These are phyloP conservation scores for Merodon equestris DNA, from an alignment of 2,888 invertebrate species.

Conservation along the genomic window DNA sequence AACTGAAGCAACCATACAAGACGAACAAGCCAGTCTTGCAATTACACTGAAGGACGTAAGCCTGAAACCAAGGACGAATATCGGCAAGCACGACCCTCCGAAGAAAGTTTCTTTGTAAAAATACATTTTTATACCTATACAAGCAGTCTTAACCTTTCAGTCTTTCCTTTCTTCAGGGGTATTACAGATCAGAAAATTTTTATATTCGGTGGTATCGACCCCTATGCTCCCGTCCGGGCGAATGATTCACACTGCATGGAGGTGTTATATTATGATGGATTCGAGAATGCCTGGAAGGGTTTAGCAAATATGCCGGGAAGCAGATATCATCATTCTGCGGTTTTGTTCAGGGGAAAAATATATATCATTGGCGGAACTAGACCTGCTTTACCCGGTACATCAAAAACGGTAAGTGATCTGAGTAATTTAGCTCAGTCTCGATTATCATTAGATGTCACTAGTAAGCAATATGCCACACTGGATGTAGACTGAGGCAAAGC, in stretches of 20 bases:
- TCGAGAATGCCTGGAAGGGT: slow-evolving; percentile 83
- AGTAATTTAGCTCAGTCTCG: no score
- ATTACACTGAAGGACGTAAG: slow-evolving; percentile 2
- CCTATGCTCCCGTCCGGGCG: slow-evolving; percentile 78
- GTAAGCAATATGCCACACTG: no score
- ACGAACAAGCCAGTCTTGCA: neutral
- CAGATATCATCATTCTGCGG: slow-evolving; percentile 85
- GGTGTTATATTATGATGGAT: slow-evolving; percentile 82
- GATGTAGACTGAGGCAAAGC: no score
- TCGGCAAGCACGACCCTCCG: slow-evolving; percentile 18
- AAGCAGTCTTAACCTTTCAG: neutral
- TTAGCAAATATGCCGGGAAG: slow-evolving; percentile 85
- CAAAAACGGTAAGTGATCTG: slow-evolving; percentile 39
- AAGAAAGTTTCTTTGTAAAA: slow-evolving; percentile 42
- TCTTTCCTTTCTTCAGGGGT: slow-evolving; percentile 9
- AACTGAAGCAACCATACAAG: neutral
- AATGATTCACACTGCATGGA: slow-evolving; percentile 80
- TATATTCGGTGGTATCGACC: slow-evolving; percentile 86
- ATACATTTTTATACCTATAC: neutral
- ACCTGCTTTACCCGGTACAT: slow-evolving; percentile 58
- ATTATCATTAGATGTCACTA: neutral
- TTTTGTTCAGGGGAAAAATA: slow-evolving; percentile 83
- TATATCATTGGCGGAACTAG: slow-evolving; percentile 83
- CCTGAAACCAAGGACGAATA: slow-evolving; percentile 12
- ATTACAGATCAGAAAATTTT: slow-evolving; percentile 77